These are phyloP conservation scores for Phenganax subtilis DNA, from an alignment of 92 coral and sea anemone species.

Conservation along the genomic window DNA sequence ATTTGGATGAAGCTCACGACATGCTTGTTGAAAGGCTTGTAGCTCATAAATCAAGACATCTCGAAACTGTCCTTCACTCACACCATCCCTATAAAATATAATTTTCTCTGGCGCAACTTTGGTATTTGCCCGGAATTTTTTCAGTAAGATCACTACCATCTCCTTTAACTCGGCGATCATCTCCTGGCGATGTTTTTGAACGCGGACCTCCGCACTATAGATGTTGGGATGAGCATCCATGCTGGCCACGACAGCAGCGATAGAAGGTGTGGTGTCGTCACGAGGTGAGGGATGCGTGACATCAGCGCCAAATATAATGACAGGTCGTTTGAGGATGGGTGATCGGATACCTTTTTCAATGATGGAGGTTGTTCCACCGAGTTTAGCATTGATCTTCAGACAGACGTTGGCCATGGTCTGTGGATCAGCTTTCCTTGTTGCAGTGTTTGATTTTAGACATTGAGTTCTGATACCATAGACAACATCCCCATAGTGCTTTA, in stretches of 20 bases:
- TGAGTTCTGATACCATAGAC: slow-evolving; percentile 75
- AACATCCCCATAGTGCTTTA: slow-evolving; percentile 83
- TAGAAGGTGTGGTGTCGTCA: slow-evolving; percentile 78
- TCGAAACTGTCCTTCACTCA: slow-evolving; percentile 90
- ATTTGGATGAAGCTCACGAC: slow-evolving; percentile 61
- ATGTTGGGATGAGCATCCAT: slow-evolving; percentile 98
- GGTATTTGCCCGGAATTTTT: slow-evolving; percentile 68
- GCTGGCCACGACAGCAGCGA: slow-evolving; percentile 98
- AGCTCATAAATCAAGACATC: slow-evolving; percentile 72
- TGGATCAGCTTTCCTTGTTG: slow-evolving; percentile 42
- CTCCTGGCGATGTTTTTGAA: slow-evolving; percentile 88
- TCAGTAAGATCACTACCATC: slow-evolving; percentile 83
- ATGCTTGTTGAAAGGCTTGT: slow-evolving; percentile 79
- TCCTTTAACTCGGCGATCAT: slow-evolving; percentile 84
- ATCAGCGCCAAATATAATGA: slow-evolving; percentile 88
- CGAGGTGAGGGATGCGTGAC: slow-evolving; percentile 97
- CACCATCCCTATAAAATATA: slow-evolving; percentile 89
- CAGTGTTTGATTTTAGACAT: slow-evolving; percentile 66
- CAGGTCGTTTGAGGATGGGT: slow-evolving; percentile 82
- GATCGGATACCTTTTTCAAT: slow-evolving; percentile 76
- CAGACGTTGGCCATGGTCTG: slow-evolving; percentile 86
- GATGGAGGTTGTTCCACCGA: slow-evolving; percentile 81
- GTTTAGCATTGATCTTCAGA: slow-evolving; percentile 90
- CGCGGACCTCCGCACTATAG: slow-evolving; percentile 94
- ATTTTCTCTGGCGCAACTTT: slow-evolving; percentile 66